Evolutionary conservation across 2,888 invertebrate genomes (phyloP).

Genomic region (Campopleginae sp.): DNA sequence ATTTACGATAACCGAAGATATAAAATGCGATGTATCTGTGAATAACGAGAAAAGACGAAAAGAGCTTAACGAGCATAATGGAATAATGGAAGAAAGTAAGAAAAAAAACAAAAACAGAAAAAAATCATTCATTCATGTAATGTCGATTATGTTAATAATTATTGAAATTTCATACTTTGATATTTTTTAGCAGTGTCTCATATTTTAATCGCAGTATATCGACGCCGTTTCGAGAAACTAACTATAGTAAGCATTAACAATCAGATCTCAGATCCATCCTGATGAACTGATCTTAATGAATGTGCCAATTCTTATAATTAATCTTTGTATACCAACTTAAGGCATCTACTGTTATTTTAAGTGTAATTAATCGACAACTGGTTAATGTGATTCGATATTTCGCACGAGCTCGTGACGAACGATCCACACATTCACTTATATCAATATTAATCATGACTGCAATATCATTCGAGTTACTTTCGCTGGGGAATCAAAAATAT

Average conservation of each 20-base stretch:
- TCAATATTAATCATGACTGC: slow-evolving; percentile 25
- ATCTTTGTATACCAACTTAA: slow-evolving; percentile 34
- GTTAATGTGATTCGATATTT: slow-evolving; percentile 36
- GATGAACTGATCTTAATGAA: slow-evolving; percentile 31
- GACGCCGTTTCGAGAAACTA: slow-evolving; percentile 5
- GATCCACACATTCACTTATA: slow-evolving; percentile 10
- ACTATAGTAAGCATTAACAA: background rate
- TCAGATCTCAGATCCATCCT: background rate
- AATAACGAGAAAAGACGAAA: background rate
- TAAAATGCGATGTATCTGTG: background rate
- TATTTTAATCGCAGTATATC: slow-evolving; percentile 11
- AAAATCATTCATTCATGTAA: background rate
- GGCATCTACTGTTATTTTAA: background rate
- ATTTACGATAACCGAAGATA: slow-evolving; percentile 25
- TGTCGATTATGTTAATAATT: slow-evolving; percentile 34
- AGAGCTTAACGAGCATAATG: background rate
- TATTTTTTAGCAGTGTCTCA: slow-evolving; percentile 15
- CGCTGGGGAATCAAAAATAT: background rate
- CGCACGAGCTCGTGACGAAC: slow-evolving; percentile 3
- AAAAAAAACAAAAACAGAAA: background rate
- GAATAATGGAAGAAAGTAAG: background rate
- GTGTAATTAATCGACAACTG: slow-evolving; percentile 37
- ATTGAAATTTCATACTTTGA: slow-evolving; percentile 38
- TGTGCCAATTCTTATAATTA: slow-evolving; percentile 54
- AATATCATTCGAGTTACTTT: slow-evolving; percentile 21